Evolutionary conservation across 2,888 invertebrate species (phyloP).

Genomic region (Leuctra nigra): DNA sequence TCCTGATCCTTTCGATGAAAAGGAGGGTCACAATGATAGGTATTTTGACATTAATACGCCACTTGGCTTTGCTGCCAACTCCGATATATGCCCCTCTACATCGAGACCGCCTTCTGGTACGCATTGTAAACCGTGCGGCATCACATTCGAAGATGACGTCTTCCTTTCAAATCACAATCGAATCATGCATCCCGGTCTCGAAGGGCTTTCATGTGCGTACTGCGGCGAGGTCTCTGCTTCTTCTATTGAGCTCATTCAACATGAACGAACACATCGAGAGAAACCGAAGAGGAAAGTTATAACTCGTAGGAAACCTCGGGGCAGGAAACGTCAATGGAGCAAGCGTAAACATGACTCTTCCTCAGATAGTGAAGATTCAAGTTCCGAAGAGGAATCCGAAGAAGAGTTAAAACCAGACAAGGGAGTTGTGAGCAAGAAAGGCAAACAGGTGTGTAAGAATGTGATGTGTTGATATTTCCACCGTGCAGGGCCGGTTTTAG

Average conservation of each 20-base stretch:
- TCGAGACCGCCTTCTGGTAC: neutral
- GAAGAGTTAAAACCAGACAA: neutral
- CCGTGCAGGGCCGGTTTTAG: too few species aligned
- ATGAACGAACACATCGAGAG: conserved; percentile 2
- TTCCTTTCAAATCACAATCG: conserved; percentile 3
- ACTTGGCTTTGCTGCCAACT: neutral
- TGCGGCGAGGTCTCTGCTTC: neutral
- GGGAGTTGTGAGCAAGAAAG: neutral
- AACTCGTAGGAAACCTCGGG: neutral
- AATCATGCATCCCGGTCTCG: neutral
- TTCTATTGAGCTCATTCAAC: neutral
- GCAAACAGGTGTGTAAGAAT: neutral
- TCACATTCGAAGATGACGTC: conserved; percentile 1
- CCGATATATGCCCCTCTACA: neutral
- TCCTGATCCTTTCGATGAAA: neutral
- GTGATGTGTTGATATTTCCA: too few species aligned
- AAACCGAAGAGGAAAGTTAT: neutral
- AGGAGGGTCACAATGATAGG: neutral
- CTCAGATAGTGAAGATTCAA: neutral
- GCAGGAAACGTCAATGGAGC: neutral
- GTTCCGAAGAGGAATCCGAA: neutral
- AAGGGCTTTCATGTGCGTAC: neutral
- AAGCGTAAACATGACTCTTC: neutral
- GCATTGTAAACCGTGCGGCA: neutral
- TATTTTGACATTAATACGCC: conserved; percentile 14